Base-by-base conservation (phyloP, 2,797 vertebrate species). In the Karalla daura region DNA sequence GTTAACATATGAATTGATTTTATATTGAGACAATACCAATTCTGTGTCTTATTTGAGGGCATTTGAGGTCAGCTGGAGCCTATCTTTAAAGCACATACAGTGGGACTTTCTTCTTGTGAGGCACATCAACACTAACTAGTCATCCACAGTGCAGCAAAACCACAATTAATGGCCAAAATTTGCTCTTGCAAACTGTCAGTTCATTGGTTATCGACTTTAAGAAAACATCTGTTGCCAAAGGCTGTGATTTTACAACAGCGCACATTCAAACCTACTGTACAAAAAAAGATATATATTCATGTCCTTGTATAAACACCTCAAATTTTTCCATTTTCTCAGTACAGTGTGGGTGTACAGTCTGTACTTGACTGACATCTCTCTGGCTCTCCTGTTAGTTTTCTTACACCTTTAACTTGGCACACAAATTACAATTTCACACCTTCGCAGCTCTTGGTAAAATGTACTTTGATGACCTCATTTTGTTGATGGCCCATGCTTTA, bases 341-440 rank as follows among this genome's bases (percentile, higher is more conserved):
- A 37, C 37, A 21, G 33, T 14, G 53, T 46, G 32, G 53, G 51
- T n/a, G 21, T 2, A 10, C 43, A 24, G 12, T 5, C 23, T 49
- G 28, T 15, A 18, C 13, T 36, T 51, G 45, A 44, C 0, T 55
- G 56, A 24, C 50, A 70, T 36, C 5, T 35, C 13, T 15, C 7
- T 0, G 0, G 36, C 8, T 20, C 12, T 17, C n/a, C n/a, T 20
- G n/a, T 23, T 32, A 24, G 33, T 46, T 70, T 66, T 28, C 17
- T 24, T 20, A 24, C 30, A 74, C 37, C 41, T 50, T 43, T n/a
- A 11, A 35, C 17, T n/a, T n/a, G 32, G 7, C 0, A 1, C 23
- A 28, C 3, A 53, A n/a, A 63, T 41, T 0, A 43, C 20, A 47
- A 58, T 56, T 24, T 32, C 7, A 52, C 27, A 63, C 35, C n/a